phyloP scores from a whole-genome alignment of 2,888 invertebrate species.

The Phortica magna region DNA sequence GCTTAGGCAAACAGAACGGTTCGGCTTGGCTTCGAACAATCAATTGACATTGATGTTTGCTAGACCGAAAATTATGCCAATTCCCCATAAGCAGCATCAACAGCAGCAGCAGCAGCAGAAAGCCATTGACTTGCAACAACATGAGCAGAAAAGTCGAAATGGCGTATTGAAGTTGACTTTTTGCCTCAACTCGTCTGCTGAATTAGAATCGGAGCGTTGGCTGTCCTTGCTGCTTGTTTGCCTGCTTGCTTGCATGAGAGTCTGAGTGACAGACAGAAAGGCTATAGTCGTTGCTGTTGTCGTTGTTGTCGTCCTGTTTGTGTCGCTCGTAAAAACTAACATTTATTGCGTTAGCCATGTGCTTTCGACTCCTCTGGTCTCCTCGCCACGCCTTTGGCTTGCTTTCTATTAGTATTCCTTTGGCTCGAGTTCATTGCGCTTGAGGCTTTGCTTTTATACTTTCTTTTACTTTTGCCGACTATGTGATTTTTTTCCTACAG shows the following conservation, averaged over 20 bases:
- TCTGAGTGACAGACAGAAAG: neutral
- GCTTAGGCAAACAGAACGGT: conserved; percentile 32
- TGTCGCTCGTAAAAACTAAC: conserved; percentile 62
- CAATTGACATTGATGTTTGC: conserved; percentile 72
- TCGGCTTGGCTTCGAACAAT: conserved; percentile 42
- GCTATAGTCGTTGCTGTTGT: conserved; percentile 5
- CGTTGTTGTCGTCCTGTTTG: conserved; percentile 11
- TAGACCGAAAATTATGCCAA: conserved; percentile 71
- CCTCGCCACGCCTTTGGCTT: neutral
- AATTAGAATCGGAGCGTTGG: neutral
- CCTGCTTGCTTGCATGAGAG: neutral
- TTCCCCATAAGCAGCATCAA: conserved; percentile 47
- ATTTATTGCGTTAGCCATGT: conserved; percentile 56
- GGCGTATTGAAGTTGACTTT: neutral
- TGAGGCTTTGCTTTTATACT: neutral
- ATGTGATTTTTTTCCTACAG: neutral
- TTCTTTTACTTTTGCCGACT: conserved; percentile 1
- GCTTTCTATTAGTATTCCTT: neutral
- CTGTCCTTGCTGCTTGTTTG: neutral
- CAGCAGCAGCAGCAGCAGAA: conserved; percentile 43
- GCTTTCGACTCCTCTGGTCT: neutral
- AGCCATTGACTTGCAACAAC: neutral
- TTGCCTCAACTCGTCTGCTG: neutral
- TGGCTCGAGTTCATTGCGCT: conserved; percentile 15
- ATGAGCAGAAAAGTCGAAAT: too few species aligned